phyloP scores from a whole-genome alignment of 2,113 vertebrate genomes.

The Excalfactoria chinensis region DNA sequence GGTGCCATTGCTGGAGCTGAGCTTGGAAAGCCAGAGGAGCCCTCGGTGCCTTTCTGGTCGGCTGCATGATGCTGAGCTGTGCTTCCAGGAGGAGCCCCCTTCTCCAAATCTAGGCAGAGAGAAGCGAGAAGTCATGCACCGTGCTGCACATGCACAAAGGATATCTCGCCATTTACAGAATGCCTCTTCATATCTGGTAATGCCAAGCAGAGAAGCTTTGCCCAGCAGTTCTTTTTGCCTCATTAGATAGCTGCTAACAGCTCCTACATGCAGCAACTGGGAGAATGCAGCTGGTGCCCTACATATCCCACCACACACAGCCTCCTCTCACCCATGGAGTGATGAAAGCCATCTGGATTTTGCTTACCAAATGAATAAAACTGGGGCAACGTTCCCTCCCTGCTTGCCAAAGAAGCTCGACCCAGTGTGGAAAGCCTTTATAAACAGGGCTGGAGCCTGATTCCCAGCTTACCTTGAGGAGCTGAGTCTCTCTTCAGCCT shows the following conservation, averaged over 20 bases:
- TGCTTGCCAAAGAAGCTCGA: neutral
- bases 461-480: slow-evolving; percentile 53
- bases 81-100: neutral
- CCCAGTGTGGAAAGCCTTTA: neutral
- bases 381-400: neutral
- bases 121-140: fast-evolving
- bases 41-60: neutral
- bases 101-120: slow-evolving; percentile 69
- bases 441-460: neutral
- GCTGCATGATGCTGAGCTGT: neutral
- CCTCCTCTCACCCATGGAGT: fast-evolving
- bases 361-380: neutral
- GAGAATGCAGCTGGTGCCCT: neutral
- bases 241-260: neutral
- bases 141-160: fast-evolving
- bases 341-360: neutral
- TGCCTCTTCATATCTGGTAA: fast-evolving
- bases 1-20: slow-evolving; percentile 70
- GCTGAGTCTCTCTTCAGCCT: neutral
- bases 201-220: neutral
- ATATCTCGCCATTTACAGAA: neutral
- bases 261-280: neutral
- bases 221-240: neutral
- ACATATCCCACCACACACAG: fast-evolving
- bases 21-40: slow-evolving; percentile 54